A percentile compares a stretch with the other conserved stretches of the same genome.
phyloP scores from a whole-genome alignment of 2,888 invertebrate genomes.

The Philereme transversata region DNA sequence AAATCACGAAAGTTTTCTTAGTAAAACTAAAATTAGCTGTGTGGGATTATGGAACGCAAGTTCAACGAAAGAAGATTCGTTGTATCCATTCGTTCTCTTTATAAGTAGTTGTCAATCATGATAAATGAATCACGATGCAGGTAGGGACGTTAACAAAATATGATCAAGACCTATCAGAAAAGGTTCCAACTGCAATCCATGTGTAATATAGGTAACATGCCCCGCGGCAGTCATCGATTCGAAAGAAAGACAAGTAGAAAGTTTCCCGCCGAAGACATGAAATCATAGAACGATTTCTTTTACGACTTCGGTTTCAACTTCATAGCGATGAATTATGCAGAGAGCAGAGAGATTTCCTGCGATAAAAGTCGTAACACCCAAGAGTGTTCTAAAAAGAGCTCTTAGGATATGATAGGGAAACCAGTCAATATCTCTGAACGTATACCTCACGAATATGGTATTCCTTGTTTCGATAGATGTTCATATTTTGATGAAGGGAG shows the following conservation, averaged over 20 bases:
- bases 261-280: constrained; percentile 78
- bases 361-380: constrained; percentile 81
- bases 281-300: constrained; percentile 84
- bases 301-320: constrained; percentile 84
- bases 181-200: constrained; percentile 46
- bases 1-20: too few species aligned
- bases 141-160: not conserved
- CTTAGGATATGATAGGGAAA: constrained; percentile 65
- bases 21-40: too few species aligned
- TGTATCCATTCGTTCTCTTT: too few species aligned
- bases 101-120: too few species aligned
- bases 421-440: constrained; percentile 34
- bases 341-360: constrained; percentile 80
- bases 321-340: constrained; percentile 83
- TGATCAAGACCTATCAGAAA: constrained; percentile 31
- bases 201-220: constrained; percentile 52
- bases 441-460: constrained; percentile 33
- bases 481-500: constrained; percentile 13
- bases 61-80: too few species aligned
- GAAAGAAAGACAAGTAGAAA: constrained; percentile 76
- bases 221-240: constrained; percentile 66
- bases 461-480: constrained; percentile 32
- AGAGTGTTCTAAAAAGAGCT: constrained; percentile 77
- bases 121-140: too few species aligned
- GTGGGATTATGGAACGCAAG: too few species aligned